phyloP scores from a whole-genome alignment of 2,888 invertebrate genomes.

The Zelleria hepariella region DNA sequence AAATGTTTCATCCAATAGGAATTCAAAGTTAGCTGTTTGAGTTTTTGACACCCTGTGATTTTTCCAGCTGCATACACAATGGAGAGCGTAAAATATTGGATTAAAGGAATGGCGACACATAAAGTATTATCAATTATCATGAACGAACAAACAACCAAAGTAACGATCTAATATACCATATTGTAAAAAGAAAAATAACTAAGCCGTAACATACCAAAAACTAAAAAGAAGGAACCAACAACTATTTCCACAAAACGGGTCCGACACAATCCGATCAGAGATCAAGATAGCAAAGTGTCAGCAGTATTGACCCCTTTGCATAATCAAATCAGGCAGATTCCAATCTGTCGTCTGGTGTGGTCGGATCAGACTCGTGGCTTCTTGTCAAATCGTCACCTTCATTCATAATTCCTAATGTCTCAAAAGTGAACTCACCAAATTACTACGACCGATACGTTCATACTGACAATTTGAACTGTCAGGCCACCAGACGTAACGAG shows the following conservation, averaged over 20 bases:
- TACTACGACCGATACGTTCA: not conserved
- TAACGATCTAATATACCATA: not conserved
- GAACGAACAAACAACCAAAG: too few relatives aligned
- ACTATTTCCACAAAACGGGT: not conserved
- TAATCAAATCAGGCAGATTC: not conserved
- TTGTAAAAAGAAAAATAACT: not conserved
- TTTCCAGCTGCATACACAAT: too few relatives aligned
- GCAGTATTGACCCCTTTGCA: constrained; percentile 2
- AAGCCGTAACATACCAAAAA: too few relatives aligned
- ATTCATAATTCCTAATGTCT: not conserved
- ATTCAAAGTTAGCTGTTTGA: too few relatives aligned
- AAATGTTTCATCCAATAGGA: too few relatives aligned
- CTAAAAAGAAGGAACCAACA: too few relatives aligned
- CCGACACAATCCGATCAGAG: not conserved
- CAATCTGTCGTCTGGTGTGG: constrained; percentile 4
- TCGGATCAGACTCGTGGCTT: not conserved
- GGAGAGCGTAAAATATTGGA: too few relatives aligned
- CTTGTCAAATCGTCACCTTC: not conserved
- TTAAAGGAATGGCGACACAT: too few relatives aligned
- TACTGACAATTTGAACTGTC: too few relatives aligned
- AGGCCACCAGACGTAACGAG: too few relatives aligned
- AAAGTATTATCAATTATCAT: too few relatives aligned
- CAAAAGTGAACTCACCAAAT: not conserved
- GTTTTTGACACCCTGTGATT: too few relatives aligned
- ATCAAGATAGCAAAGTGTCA: not conserved